A percentile compares a stretch with the other conserved stretches of the same genome.
These are phyloP conservation scores for Synodontis membranacea DNA, from an alignment of 2,113 vertebrate species.

Conservation along the genomic window DNA sequence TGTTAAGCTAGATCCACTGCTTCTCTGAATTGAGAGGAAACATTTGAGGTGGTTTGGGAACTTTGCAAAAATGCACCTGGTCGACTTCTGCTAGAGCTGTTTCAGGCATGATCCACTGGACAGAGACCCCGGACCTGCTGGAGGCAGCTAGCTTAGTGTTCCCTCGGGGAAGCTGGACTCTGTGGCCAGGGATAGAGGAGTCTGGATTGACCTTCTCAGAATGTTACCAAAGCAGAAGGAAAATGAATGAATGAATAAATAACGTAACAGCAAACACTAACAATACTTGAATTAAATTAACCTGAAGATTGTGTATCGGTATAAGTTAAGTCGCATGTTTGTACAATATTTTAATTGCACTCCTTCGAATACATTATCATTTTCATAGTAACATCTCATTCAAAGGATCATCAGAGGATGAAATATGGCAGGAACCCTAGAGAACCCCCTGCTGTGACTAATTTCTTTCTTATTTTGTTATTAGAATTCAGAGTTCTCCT, in stretches of 20 bases:
- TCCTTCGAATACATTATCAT: neutral
- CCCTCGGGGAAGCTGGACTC: neutral
- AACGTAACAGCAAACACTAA: neutral
- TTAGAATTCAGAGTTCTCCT: neutral
- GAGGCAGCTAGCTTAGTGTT: neutral
- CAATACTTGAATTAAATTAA: neutral
- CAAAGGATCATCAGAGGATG: neutral
- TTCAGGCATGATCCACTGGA: neutral
- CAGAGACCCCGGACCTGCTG: neutral
- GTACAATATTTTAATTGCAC: neutral
- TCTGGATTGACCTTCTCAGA: neutral
- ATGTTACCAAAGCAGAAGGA: neutral
- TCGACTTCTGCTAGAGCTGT: neutral
- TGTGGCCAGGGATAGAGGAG: neutral
- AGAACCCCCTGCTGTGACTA: neutral
- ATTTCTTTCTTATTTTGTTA: neutral
- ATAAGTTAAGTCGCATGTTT: neutral
- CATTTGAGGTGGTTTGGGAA: neutral
- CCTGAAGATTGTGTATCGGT: neutral
- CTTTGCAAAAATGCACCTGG: neutral
- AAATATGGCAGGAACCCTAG: neutral
- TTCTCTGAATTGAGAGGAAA: neutral
- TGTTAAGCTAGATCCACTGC: neutral
- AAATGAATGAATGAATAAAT: neutral
- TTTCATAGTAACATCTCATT: neutral